Evolutionary conservation across 1,140 invertebrate genomes (phyloP), one percentile per base, ranked within the genome.

Genomic region (Coenobita brevimanus): DNA sequence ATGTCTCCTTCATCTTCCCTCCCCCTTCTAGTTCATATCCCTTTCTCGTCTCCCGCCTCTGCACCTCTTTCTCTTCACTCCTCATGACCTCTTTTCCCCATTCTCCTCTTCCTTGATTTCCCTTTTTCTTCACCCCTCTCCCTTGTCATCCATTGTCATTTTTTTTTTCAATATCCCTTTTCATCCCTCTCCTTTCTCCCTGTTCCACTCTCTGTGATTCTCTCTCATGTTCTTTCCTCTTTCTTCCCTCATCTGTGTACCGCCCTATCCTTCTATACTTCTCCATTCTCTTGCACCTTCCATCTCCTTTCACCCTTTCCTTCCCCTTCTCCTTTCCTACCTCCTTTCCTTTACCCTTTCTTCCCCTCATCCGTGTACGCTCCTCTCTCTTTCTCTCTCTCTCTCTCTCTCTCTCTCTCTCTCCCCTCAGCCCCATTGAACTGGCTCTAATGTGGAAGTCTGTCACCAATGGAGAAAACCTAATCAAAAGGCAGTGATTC

Each of bases 351-450:
- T 60, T 43, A 4, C 46, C 21, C 27, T 36, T 46, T 3, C 38
- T 50, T 2, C 21, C 41, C 17, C 24, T 0, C 41, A 17, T 41
- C 33, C 24, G 17, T 83, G 15, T 41, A 30, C 50, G n/a, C 46
- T 1, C 30, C 46, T 54, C 33, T 69, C 64, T 50, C 41, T 13
- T 36, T 30, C 24, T 41, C 27, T n/a, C 46, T 27, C 64, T 73
- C 81, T 36, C 67, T 67, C 82, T 21, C n/a, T 50, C 46, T 57
- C 33, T 27, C 36, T 43, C 27, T 36, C 24, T n/a, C 64, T 64
- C 78, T 82, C 82, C 43, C 79, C 89, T 86, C 83, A 80, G 79
- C 79, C 67, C 78, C 80, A 89, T 88, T 62, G 15, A 46, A 67
- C 60, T 82, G 41, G 24, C 60, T 30, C 43, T 75, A 33, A 24